phyloP scores from a whole-genome alignment of 2,113 vertebrate species.

The human region DNA sequence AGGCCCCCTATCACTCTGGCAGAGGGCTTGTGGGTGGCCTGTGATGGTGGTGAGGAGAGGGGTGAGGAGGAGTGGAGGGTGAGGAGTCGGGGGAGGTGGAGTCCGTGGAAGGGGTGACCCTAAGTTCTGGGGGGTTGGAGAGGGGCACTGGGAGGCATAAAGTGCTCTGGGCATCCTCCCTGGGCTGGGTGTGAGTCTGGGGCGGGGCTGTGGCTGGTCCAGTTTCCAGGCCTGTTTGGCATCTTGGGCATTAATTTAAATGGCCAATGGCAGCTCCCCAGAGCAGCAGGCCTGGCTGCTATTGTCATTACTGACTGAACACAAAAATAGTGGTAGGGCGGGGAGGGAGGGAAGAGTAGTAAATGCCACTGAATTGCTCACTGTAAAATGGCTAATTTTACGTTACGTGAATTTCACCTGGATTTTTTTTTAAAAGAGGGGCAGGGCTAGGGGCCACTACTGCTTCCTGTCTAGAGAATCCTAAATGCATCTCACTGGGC shows the following conservation, averaged over 20 bases:
- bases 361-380: not conserved
- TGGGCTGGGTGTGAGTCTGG: not conserved
- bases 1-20: not conserved
- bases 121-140: not conserved
- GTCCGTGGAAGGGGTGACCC: not conserved
- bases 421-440: not conserved
- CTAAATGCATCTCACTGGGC: not conserved
- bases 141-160: not conserved
- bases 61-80: not conserved
- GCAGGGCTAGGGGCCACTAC: not conserved
- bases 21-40: not conserved
- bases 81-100: not conserved
- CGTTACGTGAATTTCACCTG: not conserved
- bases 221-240: constrained; percentile 63
- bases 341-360: not conserved
- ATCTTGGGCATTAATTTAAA: constrained; percentile 74
- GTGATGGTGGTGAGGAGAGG: not conserved
- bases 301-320: not conserved
- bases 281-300: constrained; percentile 7
- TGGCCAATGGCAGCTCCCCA: constrained; percentile 69
- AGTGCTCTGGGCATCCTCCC: not conserved
- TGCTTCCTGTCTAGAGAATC: not conserved
- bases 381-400: not conserved
- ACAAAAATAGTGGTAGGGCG: not conserved
- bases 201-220: not conserved